Conservation (phyloP, 64 coral and sea anemone genomes). For the Stylophora pistillata region DNA sequence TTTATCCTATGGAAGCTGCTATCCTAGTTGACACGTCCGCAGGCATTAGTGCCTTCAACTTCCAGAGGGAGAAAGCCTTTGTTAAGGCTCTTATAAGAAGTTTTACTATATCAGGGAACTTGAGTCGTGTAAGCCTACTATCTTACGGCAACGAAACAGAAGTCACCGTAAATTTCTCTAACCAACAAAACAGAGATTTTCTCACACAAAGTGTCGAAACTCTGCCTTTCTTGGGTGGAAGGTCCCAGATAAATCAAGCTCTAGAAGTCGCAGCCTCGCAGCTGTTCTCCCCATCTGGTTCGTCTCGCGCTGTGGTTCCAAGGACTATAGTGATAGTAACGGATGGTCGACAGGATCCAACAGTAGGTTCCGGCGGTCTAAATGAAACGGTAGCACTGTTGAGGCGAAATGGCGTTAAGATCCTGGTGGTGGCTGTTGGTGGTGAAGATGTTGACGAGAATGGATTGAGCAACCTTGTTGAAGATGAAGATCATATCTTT, state of each 20-base stretch:
- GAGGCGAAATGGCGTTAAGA: constrained; percentile 3
- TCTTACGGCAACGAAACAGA: constrained; percentile 59
- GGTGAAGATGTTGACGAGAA: constrained; percentile 1
- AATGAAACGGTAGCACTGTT: background rate
- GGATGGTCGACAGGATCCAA: background rate
- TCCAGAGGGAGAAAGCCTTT: constrained; percentile 64
- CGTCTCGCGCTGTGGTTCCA: constrained; percentile 30
- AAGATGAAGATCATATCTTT: constrained; percentile 16
- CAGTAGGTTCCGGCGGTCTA: background rate
- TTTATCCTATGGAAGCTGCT: constrained; percentile 28
- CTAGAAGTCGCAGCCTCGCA: constrained; percentile 41
- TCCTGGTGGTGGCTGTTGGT: background rate
- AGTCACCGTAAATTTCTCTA: constrained; percentile 57
- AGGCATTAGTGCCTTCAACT: constrained; percentile 17
- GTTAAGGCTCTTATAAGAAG: constrained; percentile 62
- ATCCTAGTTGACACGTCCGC: constrained; percentile 55
- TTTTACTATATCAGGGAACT: constrained; percentile 29
- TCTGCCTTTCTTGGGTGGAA: constrained; percentile 37
- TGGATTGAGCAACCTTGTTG: background rate
- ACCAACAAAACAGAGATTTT: constrained; percentile 28
- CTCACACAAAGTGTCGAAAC: constrained; percentile 48
- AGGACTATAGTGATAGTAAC: constrained; percentile 66
- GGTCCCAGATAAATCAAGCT: constrained; percentile 53
- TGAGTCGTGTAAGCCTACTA: constrained; percentile 50
- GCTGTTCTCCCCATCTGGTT: constrained; percentile 52